Evolutionary conservation across 1,140 invertebrate species (phyloP).

Genomic region (Hypothenemus hampei): DNA sequence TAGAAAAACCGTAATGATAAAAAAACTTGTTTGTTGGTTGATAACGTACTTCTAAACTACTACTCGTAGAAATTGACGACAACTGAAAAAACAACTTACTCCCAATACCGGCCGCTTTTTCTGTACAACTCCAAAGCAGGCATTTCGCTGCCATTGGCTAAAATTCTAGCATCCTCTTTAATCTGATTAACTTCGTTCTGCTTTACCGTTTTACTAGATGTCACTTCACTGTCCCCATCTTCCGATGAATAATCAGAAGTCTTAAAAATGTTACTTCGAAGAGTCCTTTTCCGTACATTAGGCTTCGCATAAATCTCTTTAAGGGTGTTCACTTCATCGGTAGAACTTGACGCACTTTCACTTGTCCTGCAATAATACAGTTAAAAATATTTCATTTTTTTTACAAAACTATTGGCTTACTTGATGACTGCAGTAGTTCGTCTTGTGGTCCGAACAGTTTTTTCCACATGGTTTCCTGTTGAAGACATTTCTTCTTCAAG

Average conservation of each 20-base stretch:
- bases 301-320: slow-evolving; percentile 4
- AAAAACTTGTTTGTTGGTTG: no score
- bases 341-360: slow-evolving; percentile 20
- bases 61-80: no score
- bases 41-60: no score
- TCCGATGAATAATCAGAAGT: slow-evolving; percentile 54
- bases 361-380: slow-evolving; percentile 10
- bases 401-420: slow-evolving; percentile 17
- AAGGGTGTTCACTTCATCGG: slow-evolving; percentile 22
- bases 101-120: slow-evolving; percentile 62
- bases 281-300: neutral
- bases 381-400: neutral
- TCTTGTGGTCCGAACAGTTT: slow-evolving; percentile 22
- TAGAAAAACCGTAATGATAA: no score
- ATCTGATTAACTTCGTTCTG: slow-evolving; percentile 38
- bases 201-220: slow-evolving; percentile 27
- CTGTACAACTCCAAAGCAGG: slow-evolving; percentile 51
- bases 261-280: slow-evolving; percentile 20
- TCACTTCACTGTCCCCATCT: slow-evolving; percentile 44
- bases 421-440: slow-evolving; percentile 23
- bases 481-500: slow-evolving; percentile 51
- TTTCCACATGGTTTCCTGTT: slow-evolving; percentile 49
- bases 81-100: slow-evolving; percentile 57
- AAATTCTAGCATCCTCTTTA: slow-evolving; percentile 31
- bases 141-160: slow-evolving; percentile 29